Evolutionary conservation across 1,140 invertebrate species (phyloP), one percentile per base, ranked within the genome.

Genomic region (Drosophila bocki): DNA sequence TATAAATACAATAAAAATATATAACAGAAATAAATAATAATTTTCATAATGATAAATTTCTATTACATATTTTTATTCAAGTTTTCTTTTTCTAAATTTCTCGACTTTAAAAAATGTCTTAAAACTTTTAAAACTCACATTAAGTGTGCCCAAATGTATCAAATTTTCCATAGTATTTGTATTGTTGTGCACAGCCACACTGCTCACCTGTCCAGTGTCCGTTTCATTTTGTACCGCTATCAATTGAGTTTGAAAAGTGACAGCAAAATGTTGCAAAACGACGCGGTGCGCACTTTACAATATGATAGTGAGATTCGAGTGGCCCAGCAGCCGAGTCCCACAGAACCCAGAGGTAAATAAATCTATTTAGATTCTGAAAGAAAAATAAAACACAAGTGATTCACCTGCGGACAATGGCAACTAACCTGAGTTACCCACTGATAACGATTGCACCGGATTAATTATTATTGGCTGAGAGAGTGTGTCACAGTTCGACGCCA

Each of bases 231-330:
- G 29, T 37, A 70, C 76, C 67, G 81, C 79, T 67, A 56, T 17
- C 53, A 51, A 51, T 51, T 8, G 15, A 32, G 68, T 72, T 72
- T 72, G 15, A 72, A 72, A 71, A 44, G 37, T 72, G 22, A 3
- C 22, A n/a, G 37, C 6, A 79, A 84, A 80, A 92, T 92, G 91
- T 75, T 92, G 42, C 92, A 92, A 85, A 91, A 87, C 51, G 75
- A 92, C 80, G 75, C 91, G 19, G 88, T 93, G 39, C 84, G 91
- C 5, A 93, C 78, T 62, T 76, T 93, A 29, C 91, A 92, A 65
- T 92, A 79, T 56, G 91, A 92, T 17, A 92, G 82, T 48, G 90
- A 93, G 63, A 91, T 93, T 44, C 82, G 92, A 4, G 80, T 92
- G 22, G 91, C 91, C 17, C 92, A 92, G 60, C 80, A 81, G 57